A percentile compares a stretch with the other conserved stretches of the same genome.
Conservation (phyloP, 2,888 invertebrate species). For the Ichneumoninae sp. region DNA sequence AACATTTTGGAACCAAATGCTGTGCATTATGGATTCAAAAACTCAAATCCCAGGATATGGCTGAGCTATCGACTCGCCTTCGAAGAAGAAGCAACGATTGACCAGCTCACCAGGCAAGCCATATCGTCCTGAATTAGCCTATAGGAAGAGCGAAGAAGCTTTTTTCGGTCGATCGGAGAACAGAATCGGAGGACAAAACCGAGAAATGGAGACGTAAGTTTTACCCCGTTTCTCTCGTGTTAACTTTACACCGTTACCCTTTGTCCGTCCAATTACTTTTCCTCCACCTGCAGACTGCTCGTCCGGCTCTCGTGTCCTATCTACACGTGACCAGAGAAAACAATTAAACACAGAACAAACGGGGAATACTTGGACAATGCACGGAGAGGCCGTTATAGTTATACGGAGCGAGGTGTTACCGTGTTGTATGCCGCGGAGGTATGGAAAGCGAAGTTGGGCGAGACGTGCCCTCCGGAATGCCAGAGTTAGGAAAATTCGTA, state of each 20-base stretch:
- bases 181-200: constrained; percentile 9
- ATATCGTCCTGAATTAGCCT: not conserved
- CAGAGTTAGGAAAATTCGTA: constrained; percentile 60
- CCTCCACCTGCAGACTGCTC: constrained; percentile 23
- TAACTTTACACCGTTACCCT: constrained; percentile 24
- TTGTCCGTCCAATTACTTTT: constrained; percentile 63
- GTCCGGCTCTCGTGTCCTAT: constrained; percentile 44
- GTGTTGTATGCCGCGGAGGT: not conserved
- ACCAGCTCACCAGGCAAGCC: not conserved
- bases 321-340: constrained; percentile 66
- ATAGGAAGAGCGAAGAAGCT: not conserved
- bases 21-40: no score
- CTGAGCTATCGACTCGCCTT: not conserved
- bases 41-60: no score
- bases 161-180: constrained; percentile 16
- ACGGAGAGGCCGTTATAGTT: constrained; percentile 3
- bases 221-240: constrained; percentile 26
- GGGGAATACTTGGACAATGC: constrained; percentile 51
- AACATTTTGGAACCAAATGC: no score
- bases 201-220: constrained; percentile 58
- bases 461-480: constrained; percentile 33
- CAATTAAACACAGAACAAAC: constrained; percentile 63
- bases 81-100: not conserved
- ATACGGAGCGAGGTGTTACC: constrained; percentile 7
- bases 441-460: constrained; percentile 17